These are phyloP conservation scores for Ooceraea biroi DNA, from an alignment of 1,140 invertebrate species.

Conservation along the genomic window DNA sequence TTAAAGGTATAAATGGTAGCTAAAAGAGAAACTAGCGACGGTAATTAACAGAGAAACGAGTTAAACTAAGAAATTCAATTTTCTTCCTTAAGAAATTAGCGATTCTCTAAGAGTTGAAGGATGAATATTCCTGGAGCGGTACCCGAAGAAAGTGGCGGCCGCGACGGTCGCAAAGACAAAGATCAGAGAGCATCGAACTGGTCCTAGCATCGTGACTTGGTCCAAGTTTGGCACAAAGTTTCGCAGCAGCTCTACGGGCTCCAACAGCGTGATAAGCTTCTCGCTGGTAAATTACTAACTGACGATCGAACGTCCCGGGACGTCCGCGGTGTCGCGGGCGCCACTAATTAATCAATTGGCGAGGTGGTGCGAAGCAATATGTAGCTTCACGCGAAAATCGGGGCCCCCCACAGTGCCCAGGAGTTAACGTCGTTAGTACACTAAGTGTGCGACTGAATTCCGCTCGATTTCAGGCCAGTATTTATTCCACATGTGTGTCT, in stretches of 20 bases:
- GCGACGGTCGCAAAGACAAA: not conserved
- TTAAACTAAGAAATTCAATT: not conserved
- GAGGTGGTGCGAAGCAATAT: conserved; percentile 2
- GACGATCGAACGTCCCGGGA: conserved; percentile 4
- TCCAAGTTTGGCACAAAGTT: not conserved
- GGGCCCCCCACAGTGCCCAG: conserved; percentile 19
- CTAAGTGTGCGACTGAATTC: conserved; percentile 75
- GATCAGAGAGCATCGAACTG: conserved; percentile 16
- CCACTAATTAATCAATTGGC: conserved; percentile 50
- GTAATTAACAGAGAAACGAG: too few relatives aligned
- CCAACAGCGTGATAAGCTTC: not conserved
- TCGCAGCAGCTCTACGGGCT: not conserved
- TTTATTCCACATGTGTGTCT: conserved; percentile 75
- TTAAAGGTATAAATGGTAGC: too few relatives aligned
- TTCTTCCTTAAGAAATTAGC: not conserved
- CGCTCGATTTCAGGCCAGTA: conserved; percentile 76
- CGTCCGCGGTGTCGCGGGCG: conserved; percentile 1
- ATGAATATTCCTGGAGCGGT: not conserved
- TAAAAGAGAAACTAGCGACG: too few relatives aligned
- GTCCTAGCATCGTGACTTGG: conserved; percentile 41
- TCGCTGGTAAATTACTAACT: conserved; percentile 8
- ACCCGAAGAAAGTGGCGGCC: conserved; percentile 62
- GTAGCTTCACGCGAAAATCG: not conserved
- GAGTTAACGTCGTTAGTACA: conserved; percentile 66
- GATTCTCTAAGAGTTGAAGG: not conserved